Base-by-base conservation (phyloP, 2,888 invertebrate species). In the Xylota sylvarum region DNA sequence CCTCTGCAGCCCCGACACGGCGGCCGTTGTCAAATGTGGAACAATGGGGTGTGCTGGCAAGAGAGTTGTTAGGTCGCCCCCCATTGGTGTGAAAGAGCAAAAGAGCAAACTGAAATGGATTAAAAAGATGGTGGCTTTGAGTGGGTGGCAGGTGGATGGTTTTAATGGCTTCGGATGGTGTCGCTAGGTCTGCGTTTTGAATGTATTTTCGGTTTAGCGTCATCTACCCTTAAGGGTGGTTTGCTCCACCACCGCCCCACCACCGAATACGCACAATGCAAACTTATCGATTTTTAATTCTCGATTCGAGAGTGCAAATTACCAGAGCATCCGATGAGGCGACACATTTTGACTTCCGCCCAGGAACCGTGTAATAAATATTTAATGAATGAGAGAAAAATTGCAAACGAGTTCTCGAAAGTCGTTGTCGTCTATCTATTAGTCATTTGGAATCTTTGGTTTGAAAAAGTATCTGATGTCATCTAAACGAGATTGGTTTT, bases 241-340 rank as follows among this genome's bases (percentile, higher is more conserved):
- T 1, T n/a, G 48, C 27, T 23, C 27, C 17, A 55, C 43, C n/a
- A n/a, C 27, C 62, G 30, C 12, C 19, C 56, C 37, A 48, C 37
- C 76, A 37, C 67, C 65, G 55, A 40, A 7, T 23, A 19, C 2
- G 6, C 23, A 9, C 1, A 46, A 46, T 14, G 35, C 55, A 43
- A 46, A 58, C 10, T 43, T 64, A 79, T 79, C 58, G 79, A 79
- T 72, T 79, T 72, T 72, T 64, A 62, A 55, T 64, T 79, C 23
- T 23, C 70, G 43, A 55, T 62, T 60, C 17, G 17, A 48, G 35
- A 64, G 55, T 72, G 70, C 35, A 70, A 70, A 79, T 70, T 79
- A 78, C 46, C 69, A 70, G n/a, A 58, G 14, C 14, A 32, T 77
- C 67, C 67, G 77, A 50, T 67, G 27, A 30, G 55, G 40, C 37